These are phyloP conservation scores for Phylloscopus whistleri DNA, from an alignment of 2,113 vertebrate species.

Conservation along the genomic window DNA sequence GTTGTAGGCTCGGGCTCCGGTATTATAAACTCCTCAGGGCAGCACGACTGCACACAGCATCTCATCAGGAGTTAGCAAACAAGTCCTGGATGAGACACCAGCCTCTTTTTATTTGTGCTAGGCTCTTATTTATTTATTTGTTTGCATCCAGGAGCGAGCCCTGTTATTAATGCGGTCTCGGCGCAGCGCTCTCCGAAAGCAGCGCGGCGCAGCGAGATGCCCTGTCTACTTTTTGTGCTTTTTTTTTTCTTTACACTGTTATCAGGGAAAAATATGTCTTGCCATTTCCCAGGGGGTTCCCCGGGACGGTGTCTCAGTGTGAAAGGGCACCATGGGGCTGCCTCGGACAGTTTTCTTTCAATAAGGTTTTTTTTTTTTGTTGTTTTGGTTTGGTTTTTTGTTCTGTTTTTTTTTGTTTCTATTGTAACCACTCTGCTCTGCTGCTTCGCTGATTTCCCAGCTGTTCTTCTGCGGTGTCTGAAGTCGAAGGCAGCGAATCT, in stretches of 20 bases:
- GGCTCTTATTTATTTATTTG: neutral
- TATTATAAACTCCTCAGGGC: conserved; percentile 48
- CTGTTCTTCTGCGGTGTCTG: conserved; percentile 43
- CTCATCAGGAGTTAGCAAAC: conserved; percentile 53
- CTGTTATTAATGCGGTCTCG: neutral
- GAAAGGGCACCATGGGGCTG: conserved; percentile 62
- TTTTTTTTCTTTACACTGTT: conserved; percentile 39
- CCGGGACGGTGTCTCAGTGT: conserved; percentile 44
- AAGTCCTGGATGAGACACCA: conserved; percentile 19
- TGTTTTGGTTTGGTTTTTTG: neutral
- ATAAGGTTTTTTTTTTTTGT: neutral
- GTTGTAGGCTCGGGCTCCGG: neutral
- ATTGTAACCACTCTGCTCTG: conserved; percentile 68
- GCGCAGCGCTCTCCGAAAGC: neutral
- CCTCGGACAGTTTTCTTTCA: conserved; percentile 66
- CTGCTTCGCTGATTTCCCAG: conserved; percentile 70
- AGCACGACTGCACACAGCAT: neutral
- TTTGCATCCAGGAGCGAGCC: neutral
- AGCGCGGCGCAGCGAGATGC: neutral
- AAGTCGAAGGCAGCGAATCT: conserved; percentile 37
- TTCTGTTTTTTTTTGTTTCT: neutral
- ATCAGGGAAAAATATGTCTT: conserved; percentile 57
- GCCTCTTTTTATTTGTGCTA: neutral
- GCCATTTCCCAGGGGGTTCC: conserved; percentile 48
- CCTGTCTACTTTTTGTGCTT: neutral